Percentiles rank a stretch among this genome's conserved stretches.
Evolutionary conservation across 2,888 invertebrate genomes (phyloP).

Genomic region (Willowsia nigromaculata): DNA sequence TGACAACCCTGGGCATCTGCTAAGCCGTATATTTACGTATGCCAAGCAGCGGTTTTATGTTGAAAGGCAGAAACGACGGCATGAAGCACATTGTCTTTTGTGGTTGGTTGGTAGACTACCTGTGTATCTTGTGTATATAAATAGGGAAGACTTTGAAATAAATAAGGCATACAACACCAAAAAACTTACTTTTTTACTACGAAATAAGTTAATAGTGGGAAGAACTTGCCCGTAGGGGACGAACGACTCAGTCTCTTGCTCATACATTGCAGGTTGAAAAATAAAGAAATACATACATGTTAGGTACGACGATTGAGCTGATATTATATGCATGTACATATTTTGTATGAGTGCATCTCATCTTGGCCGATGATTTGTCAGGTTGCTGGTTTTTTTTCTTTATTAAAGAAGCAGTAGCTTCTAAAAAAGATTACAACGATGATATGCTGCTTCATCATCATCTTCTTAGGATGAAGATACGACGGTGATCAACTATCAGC

Average conservation of each 20-base stretch:
- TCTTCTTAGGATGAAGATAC: constrained; percentile 42
- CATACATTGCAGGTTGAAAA: constrained; percentile 46
- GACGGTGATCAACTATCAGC: constrained; percentile 51
- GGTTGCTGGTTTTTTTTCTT: neutral
- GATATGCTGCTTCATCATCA: constrained; percentile 42
- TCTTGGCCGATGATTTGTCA: constrained; percentile 35
- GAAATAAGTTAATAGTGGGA: constrained; percentile 74
- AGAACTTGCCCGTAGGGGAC: constrained; percentile 55
- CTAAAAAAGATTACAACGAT: constrained; percentile 29
- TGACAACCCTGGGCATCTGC: neutral
- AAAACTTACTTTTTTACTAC: constrained; percentile 53
- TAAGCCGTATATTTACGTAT: neutral
- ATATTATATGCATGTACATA: neutral
- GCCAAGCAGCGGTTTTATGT: neutral
- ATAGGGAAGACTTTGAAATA: neutral
- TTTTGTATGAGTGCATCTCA: neutral
- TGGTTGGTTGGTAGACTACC: constrained; percentile 21
- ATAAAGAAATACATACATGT: neutral
- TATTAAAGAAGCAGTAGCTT: constrained; percentile 48
- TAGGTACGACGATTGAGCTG: neutral
- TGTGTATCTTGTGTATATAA: neutral
- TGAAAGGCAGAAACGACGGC: neutral
- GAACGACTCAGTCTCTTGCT: constrained; percentile 19
- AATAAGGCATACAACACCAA: constrained; percentile 14
- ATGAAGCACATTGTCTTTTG: constrained; percentile 63